phyloP scores from a whole-genome alignment of 2,888 invertebrate genomes.

The Pyrrhosoma nymphula region DNA sequence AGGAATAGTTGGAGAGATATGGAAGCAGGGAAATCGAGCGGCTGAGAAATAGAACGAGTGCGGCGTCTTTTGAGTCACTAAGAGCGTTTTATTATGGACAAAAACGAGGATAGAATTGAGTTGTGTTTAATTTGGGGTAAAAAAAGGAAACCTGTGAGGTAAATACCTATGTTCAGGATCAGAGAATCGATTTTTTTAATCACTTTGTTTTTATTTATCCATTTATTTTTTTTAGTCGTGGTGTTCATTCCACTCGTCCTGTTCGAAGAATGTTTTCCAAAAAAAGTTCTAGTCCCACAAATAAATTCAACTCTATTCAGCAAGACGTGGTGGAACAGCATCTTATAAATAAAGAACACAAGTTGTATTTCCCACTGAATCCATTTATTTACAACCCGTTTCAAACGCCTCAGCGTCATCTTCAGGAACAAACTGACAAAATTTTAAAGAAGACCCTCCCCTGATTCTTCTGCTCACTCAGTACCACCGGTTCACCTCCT shows the following conservation, averaged over 20 bases:
- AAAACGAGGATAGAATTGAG: background rate
- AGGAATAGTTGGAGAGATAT: background rate
- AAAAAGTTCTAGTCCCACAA: background rate
- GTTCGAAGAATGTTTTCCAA: background rate
- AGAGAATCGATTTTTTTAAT: background rate
- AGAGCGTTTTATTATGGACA: background rate
- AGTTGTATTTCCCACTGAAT: too few relatives aligned
- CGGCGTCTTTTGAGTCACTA: slow-evolving; percentile 54
- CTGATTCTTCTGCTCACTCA: too few relatives aligned
- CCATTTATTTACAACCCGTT: too few relatives aligned
- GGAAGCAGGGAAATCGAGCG: background rate
- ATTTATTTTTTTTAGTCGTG: background rate
- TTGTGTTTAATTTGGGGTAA: background rate
- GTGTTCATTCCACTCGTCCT: background rate
- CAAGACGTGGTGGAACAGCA: too few relatives aligned
- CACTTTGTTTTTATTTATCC: background rate
- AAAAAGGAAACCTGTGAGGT: background rate
- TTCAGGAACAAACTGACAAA: too few relatives aligned
- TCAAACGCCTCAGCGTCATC: too few relatives aligned
- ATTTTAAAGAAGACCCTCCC: too few relatives aligned
- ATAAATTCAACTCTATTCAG: too few relatives aligned
- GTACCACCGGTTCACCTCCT: too few relatives aligned
- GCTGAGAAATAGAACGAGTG: slow-evolving; percentile 32
- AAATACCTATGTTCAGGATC: background rate
- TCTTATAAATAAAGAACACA: too few relatives aligned